Evolutionary conservation across 2,797 vertebrate species (phyloP).

Genomic region (Oreonectes daqikongensis): DNA sequence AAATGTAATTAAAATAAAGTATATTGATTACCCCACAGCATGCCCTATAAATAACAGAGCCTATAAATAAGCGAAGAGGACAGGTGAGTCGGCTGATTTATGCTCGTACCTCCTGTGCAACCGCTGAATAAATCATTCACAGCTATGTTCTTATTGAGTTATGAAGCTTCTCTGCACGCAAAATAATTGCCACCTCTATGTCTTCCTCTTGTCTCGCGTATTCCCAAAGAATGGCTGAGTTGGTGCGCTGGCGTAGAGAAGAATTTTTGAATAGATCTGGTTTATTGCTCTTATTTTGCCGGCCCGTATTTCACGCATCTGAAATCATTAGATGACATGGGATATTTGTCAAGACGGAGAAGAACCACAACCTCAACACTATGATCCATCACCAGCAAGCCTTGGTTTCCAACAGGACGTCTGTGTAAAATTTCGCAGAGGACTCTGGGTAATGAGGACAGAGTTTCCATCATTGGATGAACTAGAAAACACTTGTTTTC

Average conservation of each 20-base stretch:
- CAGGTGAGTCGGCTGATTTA: constrained; percentile 83
- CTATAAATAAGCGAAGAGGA: constrained; percentile 82
- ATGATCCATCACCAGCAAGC: neutral
- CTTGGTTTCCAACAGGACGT: constrained; percentile 5
- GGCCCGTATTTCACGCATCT: constrained; percentile 26
- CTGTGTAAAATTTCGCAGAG: neutral
- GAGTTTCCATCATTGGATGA: constrained; percentile 8
- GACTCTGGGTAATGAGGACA: constrained; percentile 3
- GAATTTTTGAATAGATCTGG: constrained; percentile 37
- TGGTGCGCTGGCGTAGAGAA: constrained; percentile 13
- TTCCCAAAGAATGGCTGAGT: constrained; percentile 53
- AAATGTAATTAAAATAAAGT: constrained; percentile 84
- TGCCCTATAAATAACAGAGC: constrained; percentile 78
- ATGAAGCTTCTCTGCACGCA: constrained; percentile 73
- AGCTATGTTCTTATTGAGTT: constrained; percentile 81
- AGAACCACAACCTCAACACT: neutral
- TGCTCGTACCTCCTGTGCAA: constrained; percentile 68
- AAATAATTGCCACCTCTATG: constrained; percentile 75
- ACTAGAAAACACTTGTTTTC: constrained; percentile 26
- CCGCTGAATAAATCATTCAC: constrained; percentile 77
- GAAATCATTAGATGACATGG: constrained; percentile 31
- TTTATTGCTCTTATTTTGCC: constrained; percentile 47
- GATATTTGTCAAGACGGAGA: constrained; percentile 32
- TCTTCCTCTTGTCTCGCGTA: constrained; percentile 65
- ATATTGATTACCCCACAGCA: constrained; percentile 76